Evolutionary conservation across 2,113 vertebrate genomes (phyloP).

Genomic region (Malurus melanocephalus): DNA sequence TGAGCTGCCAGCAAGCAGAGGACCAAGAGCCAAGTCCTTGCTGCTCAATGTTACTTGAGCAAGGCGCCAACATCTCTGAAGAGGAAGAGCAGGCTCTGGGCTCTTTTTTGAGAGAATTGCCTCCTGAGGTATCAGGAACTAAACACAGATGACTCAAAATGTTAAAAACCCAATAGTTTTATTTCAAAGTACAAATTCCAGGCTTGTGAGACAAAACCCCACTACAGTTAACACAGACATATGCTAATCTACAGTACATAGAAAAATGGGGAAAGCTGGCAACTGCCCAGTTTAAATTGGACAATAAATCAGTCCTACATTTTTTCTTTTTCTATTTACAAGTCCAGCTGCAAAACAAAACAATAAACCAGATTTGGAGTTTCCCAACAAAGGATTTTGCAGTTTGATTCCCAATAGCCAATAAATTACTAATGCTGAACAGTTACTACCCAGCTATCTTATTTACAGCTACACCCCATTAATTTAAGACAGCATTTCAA

Average conservation of each 20-base stretch:
- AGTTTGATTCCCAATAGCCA: constrained; percentile 44
- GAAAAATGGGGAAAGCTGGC: constrained; percentile 63
- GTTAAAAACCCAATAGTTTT: constrained; percentile 78
- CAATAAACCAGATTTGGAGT: constrained; percentile 23
- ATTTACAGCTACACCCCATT: constrained; percentile 63
- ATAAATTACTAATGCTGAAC: constrained; percentile 63
- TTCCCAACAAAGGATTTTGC: constrained; percentile 56
- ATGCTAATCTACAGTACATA: constrained; percentile 67
- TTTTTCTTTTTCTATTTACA: constrained; percentile 68
- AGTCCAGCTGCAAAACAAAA: constrained; percentile 52
- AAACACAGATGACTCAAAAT: constrained; percentile 57
- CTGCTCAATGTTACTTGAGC: not conserved
- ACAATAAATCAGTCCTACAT: constrained; percentile 47
- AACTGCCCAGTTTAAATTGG: constrained; percentile 53
- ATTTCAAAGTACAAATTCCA: constrained; percentile 83
- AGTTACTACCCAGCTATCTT: constrained; percentile 59
- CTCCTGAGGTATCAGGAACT: constrained; percentile 17
- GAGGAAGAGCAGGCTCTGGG: not conserved
- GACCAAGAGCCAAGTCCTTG: not conserved
- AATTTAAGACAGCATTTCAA: constrained; percentile 47
- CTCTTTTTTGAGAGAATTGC: not conserved
- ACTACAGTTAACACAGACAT: constrained; percentile 69
- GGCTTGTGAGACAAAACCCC: constrained; percentile 73
- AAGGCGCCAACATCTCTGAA: not conserved
- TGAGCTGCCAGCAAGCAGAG: not conserved